Conservation (phyloP, 2,888 invertebrate species). For the Plebejus argus region DNA sequence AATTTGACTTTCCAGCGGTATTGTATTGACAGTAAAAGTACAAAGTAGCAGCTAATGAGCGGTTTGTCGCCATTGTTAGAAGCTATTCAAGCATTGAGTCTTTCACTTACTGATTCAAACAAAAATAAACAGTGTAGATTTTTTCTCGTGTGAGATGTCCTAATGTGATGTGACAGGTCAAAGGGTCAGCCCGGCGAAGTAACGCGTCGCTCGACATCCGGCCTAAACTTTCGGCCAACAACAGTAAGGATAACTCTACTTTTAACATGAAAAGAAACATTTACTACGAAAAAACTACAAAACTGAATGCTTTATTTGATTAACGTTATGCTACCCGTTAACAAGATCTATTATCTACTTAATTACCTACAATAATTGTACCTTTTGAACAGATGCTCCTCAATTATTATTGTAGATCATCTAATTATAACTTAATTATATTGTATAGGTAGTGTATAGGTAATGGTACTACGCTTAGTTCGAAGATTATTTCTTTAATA, state of each 20-base stretch:
- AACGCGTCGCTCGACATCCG: neutral
- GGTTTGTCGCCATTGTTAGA: constrained; percentile 12
- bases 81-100: neutral
- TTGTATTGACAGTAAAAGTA: constrained; percentile 14
- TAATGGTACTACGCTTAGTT: too few relatives aligned
- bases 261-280: too few relatives aligned
- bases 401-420: too few relatives aligned
- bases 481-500: neutral
- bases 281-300: too few relatives aligned
- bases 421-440: too few relatives aligned
- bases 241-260: neutral
- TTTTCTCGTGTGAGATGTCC: neutral
- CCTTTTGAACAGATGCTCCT: too few relatives aligned
- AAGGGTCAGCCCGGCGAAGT: neutral
- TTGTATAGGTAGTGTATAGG: too few relatives aligned
- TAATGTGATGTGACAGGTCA: neutral
- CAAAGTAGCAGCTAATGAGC: neutral
- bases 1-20: neutral
- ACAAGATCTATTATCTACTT: too few relatives aligned
- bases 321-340: too few relatives aligned
- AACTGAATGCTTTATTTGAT: too few relatives aligned
- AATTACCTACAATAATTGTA: too few relatives aligned
- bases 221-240: neutral
- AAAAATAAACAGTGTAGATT: neutral
- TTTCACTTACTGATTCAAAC: constrained; percentile 5